Conservation (phyloP, 2,113 vertebrate genomes). For the Rynchops niger region DNA sequence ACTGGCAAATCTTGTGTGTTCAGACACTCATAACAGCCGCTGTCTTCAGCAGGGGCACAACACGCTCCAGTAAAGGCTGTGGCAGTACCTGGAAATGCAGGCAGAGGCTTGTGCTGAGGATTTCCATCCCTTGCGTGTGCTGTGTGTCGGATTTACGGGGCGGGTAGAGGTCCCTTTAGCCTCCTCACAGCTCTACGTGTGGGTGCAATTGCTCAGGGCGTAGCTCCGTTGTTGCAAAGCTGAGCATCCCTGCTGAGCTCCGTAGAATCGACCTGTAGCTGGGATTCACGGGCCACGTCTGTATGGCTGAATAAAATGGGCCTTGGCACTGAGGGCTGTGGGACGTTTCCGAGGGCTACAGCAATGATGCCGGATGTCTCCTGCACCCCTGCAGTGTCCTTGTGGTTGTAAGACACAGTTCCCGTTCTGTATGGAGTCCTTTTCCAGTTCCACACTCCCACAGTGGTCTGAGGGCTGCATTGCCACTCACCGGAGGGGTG, state of each 20-base stretch:
- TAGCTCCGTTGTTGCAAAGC: neutral
- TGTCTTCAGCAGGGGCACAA: neutral
- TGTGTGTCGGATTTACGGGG: neutral
- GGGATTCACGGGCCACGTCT: neutral
- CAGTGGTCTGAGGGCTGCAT: neutral
- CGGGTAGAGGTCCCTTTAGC: neutral
- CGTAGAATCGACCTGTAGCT: fast-evolving
- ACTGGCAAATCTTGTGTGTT: neutral
- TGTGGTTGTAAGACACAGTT: neutral
- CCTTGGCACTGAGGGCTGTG: neutral
- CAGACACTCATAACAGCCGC: neutral
- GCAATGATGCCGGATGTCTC: neutral
- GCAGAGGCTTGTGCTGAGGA: neutral
- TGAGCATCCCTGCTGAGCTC: neutral
- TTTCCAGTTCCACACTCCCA: neutral
- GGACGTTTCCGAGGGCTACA: neutral
- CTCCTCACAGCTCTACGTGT: neutral
- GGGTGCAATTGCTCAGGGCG: neutral
- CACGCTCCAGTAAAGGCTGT: neutral
- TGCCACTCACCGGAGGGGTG: neutral
- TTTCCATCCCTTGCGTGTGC: neutral
- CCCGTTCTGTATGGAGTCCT: neutral
- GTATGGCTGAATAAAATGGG: neutral
- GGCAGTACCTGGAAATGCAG: neutral
- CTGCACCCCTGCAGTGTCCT: neutral